Conservation (phyloP, 2,888 invertebrate genomes). For the Nowickia ferox region DNA sequence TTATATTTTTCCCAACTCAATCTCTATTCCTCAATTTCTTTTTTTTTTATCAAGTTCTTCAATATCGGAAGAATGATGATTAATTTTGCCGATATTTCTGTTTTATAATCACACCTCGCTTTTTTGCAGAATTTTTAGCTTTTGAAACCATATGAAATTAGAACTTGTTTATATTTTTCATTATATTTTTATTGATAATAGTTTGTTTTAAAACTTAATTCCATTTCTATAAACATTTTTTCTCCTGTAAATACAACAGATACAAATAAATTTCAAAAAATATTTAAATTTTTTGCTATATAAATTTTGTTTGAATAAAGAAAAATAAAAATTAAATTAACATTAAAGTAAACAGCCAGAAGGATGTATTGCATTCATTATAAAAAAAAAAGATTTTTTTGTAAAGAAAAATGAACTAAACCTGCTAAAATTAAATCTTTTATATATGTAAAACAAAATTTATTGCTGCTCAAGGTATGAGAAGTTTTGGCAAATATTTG, state of each 20-base stretch:
- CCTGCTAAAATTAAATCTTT: constrained; percentile 21
- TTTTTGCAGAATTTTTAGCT: too few relatives aligned
- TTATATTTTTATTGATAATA: constrained; percentile 46
- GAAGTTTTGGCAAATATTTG: too few relatives aligned
- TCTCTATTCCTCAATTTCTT: too few relatives aligned
- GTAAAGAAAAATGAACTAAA: constrained; percentile 38
- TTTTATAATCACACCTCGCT: too few relatives aligned
- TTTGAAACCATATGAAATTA: not conserved
- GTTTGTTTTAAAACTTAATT: constrained; percentile 58
- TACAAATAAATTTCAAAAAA: constrained; percentile 58
- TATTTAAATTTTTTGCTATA: constrained; percentile 32
- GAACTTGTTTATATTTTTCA: constrained; percentile 27
- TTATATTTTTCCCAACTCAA: too few relatives aligned
- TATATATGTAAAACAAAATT: constrained; percentile 41
- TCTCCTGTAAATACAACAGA: constrained; percentile 61
- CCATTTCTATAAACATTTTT: constrained; percentile 61
- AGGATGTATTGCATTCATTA: constrained; percentile 39
- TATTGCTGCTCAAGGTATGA: constrained; percentile 23
- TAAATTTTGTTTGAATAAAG: constrained; percentile 25
- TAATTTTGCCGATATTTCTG: too few relatives aligned
- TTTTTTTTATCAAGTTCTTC: too few relatives aligned
- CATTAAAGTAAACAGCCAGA: constrained; percentile 62
- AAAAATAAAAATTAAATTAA: constrained; percentile 37
- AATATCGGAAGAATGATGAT: too few relatives aligned
- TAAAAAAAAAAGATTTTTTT: constrained; percentile 15